Evolutionary conservation across 2,797 vertebrate genomes (phyloP), one percentile per base, ranked within the genome.

Genomic region (Alca torda): DNA sequence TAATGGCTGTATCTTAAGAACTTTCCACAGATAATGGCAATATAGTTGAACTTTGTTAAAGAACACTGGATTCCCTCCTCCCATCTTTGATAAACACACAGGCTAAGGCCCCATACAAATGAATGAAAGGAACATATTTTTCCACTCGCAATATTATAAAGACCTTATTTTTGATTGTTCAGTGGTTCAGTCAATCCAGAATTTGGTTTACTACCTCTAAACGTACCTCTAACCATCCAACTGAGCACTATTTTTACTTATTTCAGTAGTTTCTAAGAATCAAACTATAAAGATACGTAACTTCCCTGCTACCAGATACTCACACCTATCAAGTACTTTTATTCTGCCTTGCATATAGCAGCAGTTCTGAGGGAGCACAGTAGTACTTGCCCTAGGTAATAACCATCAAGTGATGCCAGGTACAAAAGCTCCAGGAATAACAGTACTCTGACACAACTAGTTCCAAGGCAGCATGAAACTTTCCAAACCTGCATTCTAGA

Each of bases 11-110:
- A 89, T 82, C 88, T 92, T 41, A 35, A 67, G 77, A 95, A 84
- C 90, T 91, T 88, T 89, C 87, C 90, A 65, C 81, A 80, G 80
- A 85, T 91, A 91, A 95, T 78, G 80, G 60, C 77, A 84, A 69
- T 51, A 46, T 28, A 89, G 17, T 7, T 87, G 57, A 41, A 41
- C 31, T 73, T 46, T 8, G 15, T 73, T 61, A 33, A 69, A 50
- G 24, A 87, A 61, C 11, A 68, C 16, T 59, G 74, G 13, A 43
- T 77, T n/a, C 18, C 10, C n/a, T 16, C 9, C 43, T 21, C 48
- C 25, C 45, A 28, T 37, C 65, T 50, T 45, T 77, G 51, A 57
- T 70, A 92, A 51, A 43, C 51, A 45, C 53, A 39, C 39, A 77
- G 30, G 17, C 77, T 84, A 69, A 80, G 53, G 10, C 15, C 60